phyloP scores from a whole-genome alignment of 1,140 invertebrate species.

The Euschistus heros region DNA sequence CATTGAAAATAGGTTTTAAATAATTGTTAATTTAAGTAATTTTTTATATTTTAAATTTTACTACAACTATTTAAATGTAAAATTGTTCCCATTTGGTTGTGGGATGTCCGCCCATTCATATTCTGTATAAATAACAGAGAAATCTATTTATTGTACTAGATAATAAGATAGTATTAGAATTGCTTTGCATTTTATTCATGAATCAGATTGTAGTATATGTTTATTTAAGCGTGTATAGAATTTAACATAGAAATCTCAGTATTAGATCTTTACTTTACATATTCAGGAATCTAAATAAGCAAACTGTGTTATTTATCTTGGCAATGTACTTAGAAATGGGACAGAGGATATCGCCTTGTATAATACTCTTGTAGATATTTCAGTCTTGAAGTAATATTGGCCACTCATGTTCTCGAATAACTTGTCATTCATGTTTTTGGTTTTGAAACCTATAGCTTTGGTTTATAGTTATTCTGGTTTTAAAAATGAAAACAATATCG shows the following conservation, averaged over 20 bases:
- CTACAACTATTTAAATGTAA: conserved; percentile 6
- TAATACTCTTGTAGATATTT: conserved; percentile 9
- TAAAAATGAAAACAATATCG: no score
- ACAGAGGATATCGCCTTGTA: neutral
- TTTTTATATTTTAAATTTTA: neutral
- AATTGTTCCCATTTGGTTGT: conserved; percentile 21
- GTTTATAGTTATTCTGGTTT: no score
- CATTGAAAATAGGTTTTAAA: conserved; percentile 5
- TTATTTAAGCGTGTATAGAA: conserved; percentile 14
- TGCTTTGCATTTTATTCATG: conserved; percentile 22
- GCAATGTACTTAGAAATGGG: conserved; percentile 23
- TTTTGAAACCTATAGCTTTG: no score
- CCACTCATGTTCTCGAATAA: neutral
- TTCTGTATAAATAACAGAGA: conserved; percentile 14
- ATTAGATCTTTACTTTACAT: conserved; percentile 19
- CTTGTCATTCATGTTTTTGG: no score
- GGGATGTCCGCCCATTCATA: conserved; percentile 23
- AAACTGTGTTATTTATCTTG: conserved; percentile 24
- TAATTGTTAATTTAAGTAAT: conserved; percentile 12
- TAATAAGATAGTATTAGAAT: conserved; percentile 17
- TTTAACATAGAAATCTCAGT: conserved; percentile 21
- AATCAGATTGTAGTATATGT: conserved; percentile 12
- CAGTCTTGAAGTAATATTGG: conserved; percentile 9
- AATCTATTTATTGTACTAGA: conserved; percentile 23
- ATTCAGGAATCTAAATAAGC: conserved; percentile 17